Percentiles rank a stretch among this genome's conserved stretches.
phyloP scores from a whole-genome alignment of 2,797 vertebrate genomes.

The Microcaecilia unicolor region DNA sequence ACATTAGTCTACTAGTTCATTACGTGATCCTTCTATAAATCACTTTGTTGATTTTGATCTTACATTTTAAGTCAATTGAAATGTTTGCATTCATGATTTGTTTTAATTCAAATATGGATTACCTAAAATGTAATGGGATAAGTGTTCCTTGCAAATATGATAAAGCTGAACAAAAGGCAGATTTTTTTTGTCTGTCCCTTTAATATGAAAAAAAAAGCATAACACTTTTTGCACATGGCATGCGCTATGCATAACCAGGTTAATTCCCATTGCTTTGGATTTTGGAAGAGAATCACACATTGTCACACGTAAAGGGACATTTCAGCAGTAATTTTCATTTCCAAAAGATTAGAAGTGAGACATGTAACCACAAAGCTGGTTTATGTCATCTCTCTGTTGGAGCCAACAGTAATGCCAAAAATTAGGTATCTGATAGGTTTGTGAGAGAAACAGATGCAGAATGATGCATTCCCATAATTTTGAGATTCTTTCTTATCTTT shows the following conservation, averaged over 20 bases:
- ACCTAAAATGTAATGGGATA: slow-evolving; percentile 6
- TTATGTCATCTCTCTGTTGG: slow-evolving; percentile 72
- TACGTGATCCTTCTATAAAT: too few relatives aligned
- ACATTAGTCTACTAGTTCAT: too few relatives aligned
- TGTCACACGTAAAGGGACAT: slow-evolving; percentile 63
- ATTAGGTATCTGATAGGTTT: slow-evolving; percentile 84
- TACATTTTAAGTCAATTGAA: too few relatives aligned
- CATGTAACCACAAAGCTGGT: slow-evolving; percentile 79
- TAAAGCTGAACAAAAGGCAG: slow-evolving; percentile 32
- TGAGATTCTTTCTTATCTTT: slow-evolving; percentile 76
- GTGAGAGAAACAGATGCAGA: slow-evolving; percentile 79
- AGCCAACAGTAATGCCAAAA: slow-evolving; percentile 73
- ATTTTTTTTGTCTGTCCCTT: slow-evolving; percentile 13
- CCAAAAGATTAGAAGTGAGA: slow-evolving; percentile 72
- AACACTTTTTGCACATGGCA: slow-evolving; percentile 44
- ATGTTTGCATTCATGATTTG: slow-evolving; percentile 13
- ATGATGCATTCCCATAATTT: slow-evolving; percentile 81
- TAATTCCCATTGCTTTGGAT: slow-evolving; percentile 48
- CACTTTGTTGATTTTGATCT: too few relatives aligned
- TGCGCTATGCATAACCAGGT: slow-evolving; percentile 47
- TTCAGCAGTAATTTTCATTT: slow-evolving; percentile 67
- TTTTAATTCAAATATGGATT: slow-evolving; percentile 14
- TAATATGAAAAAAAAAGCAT: slow-evolving; percentile 9
- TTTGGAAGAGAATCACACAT: slow-evolving; percentile 52
- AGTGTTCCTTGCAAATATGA: slow-evolving; percentile 17